Evolutionary conservation across 2,113 vertebrate species (phyloP).

Genomic region (Myotis lucifugus): DNA sequence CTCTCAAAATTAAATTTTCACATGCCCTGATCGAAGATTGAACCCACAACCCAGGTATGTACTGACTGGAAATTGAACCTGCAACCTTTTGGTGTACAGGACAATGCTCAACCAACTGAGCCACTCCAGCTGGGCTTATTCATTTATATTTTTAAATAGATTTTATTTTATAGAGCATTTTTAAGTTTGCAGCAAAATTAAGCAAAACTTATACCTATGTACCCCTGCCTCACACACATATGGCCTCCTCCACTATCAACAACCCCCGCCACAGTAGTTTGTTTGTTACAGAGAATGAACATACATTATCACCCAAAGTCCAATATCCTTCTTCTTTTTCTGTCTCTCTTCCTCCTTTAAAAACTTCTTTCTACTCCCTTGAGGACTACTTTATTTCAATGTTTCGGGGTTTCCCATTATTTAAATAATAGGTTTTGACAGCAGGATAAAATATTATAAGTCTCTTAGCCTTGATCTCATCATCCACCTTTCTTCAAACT

Average conservation of each 20-base stretch:
- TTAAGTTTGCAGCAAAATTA: neutral
- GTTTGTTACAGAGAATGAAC: neutral
- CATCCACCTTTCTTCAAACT: neutral
- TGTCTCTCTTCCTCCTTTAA: neutral
- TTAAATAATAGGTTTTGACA: constrained; percentile 48
- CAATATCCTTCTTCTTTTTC: neutral
- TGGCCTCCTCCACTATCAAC: neutral
- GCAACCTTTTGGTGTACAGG: no score
- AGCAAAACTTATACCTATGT: neutral
- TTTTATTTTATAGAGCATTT: neutral
- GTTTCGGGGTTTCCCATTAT: constrained; percentile 44
- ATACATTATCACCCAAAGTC: neutral
- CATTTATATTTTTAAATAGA: neutral
- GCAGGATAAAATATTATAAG: constrained; percentile 1
- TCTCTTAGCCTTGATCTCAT: constrained; percentile 20
- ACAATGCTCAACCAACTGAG: no score
- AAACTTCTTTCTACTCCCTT: neutral
- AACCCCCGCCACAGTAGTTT: no score
- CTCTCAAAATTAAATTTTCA: neutral
- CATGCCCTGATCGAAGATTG: no score
- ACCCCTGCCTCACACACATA: neutral
- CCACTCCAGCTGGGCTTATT: no score
- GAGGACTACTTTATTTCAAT: constrained; percentile 9
- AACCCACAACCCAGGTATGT: no score
- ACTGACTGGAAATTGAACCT: no score